Percentiles rank a stretch among this genome's conserved stretches.
These are phyloP conservation scores for Sthenelais limicola DNA, from an alignment of 2,888 invertebrate species.

Conservation along the genomic window DNA sequence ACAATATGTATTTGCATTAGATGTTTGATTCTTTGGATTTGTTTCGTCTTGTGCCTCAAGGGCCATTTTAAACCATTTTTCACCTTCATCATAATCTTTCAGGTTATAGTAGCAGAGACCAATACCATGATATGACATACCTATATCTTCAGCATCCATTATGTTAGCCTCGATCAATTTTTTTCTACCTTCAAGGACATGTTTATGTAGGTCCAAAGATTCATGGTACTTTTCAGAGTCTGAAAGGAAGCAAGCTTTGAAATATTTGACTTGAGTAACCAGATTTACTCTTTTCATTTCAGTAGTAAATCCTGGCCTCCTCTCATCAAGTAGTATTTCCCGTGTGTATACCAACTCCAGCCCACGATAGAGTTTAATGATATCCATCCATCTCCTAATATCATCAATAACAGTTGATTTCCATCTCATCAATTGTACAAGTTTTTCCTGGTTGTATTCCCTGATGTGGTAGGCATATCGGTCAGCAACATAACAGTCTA, in stretches of 20 bases:
- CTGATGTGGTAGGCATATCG: background rate
- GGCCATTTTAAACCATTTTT: background rate
- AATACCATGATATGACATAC: background rate
- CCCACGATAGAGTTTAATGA: background rate
- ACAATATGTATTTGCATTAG: background rate
- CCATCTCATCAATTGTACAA: background rate
- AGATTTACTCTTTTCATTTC: background rate
- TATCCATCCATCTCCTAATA: background rate
- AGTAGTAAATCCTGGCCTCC: background rate
- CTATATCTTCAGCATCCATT: slow-evolving; percentile 1
- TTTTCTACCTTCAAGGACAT: background rate
- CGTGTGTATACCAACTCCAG: background rate
- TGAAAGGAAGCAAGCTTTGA: slow-evolving; percentile 10
- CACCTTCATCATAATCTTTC: background rate
- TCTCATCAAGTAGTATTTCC: background rate
- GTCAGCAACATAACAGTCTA: slow-evolving; percentile 9
- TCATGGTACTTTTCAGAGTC: background rate
- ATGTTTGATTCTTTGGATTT: background rate
- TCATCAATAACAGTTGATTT: background rate
- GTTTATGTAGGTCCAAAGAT: background rate
- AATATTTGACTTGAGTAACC: background rate
- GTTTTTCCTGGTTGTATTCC: background rate
- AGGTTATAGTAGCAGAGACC: slow-evolving; percentile 13
- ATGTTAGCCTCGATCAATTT: background rate
- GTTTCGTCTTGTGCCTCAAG: background rate